Percentiles rank a stretch among this genome's conserved stretches.
phyloP scores from a whole-genome alignment of 1,140 invertebrate species.

The Lycorma delicatula region DNA sequence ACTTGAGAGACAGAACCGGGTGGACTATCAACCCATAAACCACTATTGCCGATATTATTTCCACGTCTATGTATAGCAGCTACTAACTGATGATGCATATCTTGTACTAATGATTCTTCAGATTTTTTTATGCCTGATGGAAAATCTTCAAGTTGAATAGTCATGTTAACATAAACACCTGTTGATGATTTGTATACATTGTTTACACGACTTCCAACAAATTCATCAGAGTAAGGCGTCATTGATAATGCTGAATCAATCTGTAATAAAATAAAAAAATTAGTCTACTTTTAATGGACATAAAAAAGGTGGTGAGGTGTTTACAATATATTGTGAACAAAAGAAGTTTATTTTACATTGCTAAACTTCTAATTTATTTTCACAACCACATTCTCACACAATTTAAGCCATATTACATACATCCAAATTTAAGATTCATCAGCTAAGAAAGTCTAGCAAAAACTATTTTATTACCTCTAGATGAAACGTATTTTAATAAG shows the following conservation, averaged over 20 bases:
- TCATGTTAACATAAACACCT: slow-evolving; percentile 70
- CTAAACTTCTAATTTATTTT: no score
- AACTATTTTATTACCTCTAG: no score
- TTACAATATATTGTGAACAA: no score
- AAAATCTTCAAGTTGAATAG: slow-evolving; percentile 63
- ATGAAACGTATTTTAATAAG: no score
- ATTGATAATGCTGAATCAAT: slow-evolving; percentile 82
- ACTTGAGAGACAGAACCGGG: slow-evolving; percentile 63
- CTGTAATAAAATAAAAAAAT: slow-evolving; percentile 43
- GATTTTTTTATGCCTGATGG: not conserved
- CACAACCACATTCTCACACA: no score
- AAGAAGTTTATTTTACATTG: no score
- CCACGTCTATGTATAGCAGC: slow-evolving; percentile 70
- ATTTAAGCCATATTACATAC: not conserved
- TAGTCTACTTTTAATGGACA: slow-evolving; percentile 5
- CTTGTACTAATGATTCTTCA: slow-evolving; percentile 54
- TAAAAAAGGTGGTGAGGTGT: not conserved
- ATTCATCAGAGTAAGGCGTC: slow-evolving; percentile 79
- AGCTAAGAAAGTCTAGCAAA: no score
- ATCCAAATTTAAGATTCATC: not conserved
- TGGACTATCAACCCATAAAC: slow-evolving; percentile 70
- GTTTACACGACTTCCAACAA: slow-evolving; percentile 70
- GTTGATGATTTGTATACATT: slow-evolving; percentile 58
- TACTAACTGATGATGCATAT: slow-evolving; percentile 74
- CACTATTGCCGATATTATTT: slow-evolving; percentile 79